These are phyloP conservation scores for Pseudorhiza aurosa DNA, from an alignment of 30 jellyfish, hydroid and myxozoan genomes.

Conservation along the genomic window DNA sequence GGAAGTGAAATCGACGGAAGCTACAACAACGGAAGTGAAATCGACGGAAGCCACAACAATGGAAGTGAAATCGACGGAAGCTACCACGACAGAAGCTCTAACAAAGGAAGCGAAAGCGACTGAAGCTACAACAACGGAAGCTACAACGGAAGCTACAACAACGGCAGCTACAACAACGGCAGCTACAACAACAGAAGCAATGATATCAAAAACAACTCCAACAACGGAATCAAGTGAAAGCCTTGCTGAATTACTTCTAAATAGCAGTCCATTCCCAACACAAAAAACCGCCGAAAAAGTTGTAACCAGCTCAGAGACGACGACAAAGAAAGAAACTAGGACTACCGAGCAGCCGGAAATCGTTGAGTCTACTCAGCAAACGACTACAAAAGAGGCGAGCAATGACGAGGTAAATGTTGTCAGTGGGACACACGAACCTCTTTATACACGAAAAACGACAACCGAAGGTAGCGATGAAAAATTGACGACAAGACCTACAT, in stretches of 20 bases:
- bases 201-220: neutral
- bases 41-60: neutral
- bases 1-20: neutral
- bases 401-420: neutral
- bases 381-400: too few species aligned
- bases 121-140: neutral
- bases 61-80: neutral
- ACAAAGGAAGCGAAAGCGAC: neutral
- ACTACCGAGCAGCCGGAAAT: constrained; percentile 22
- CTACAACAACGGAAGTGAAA: neutral
- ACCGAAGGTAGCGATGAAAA: neutral
- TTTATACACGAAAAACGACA: neutral
- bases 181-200: constrained; percentile 20
- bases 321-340: neutral
- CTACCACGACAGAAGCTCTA: neutral
- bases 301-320: neutral
- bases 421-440: neutral
- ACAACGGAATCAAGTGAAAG: constrained; percentile 47
- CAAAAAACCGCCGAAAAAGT: neutral
- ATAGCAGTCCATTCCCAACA: constrained; percentile 10
- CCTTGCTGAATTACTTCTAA: constrained; percentile 28
- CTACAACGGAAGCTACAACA: neutral
- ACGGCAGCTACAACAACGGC: neutral
- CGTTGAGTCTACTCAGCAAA: neutral
- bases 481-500: neutral